Conservation (phyloP, 2,797 vertebrate species). For the Mus minutoides region DNA sequence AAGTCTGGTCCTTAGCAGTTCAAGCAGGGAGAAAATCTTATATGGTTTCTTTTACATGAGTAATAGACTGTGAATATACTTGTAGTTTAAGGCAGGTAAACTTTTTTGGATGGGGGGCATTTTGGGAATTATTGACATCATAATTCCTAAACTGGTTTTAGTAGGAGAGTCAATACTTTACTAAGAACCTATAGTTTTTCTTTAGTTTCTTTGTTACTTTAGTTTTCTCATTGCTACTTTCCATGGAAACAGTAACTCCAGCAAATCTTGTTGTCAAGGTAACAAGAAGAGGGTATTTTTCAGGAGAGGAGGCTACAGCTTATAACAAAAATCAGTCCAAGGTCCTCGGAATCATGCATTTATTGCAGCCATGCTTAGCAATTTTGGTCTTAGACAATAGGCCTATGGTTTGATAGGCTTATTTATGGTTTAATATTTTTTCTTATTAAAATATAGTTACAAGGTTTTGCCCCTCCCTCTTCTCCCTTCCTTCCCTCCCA, state of each 20-base stretch:
- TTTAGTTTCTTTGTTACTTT: neutral
- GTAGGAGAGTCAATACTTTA: constrained; percentile 1
- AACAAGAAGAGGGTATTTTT: neutral
- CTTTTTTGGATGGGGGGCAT: neutral
- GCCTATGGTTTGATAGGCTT: too few species aligned
- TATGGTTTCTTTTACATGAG: neutral
- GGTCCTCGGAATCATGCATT: neutral
- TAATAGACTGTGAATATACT: neutral
- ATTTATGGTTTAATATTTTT: too few species aligned
- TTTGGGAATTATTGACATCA: neutral
- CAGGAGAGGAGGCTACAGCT: neutral
- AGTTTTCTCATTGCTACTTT: neutral
- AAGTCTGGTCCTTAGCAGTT: neutral
- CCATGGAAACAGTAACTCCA: neutral
- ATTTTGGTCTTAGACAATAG: neutral
- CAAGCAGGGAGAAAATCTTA: neutral
- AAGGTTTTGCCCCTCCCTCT: neutral
- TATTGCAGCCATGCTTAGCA: neutral
- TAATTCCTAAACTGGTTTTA: neutral
- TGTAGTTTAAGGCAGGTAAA: neutral
- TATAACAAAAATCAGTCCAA: neutral
- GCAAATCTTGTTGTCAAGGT: neutral
- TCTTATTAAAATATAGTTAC: too few species aligned
- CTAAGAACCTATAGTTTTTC: neutral
- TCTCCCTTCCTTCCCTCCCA: neutral